A percentile compares a stretch with the other conserved stretches of the same genome.
Evolutionary conservation across 2,797 vertebrate genomes (phyloP).

Genomic region (Scomberomorus guttatus): DNA sequence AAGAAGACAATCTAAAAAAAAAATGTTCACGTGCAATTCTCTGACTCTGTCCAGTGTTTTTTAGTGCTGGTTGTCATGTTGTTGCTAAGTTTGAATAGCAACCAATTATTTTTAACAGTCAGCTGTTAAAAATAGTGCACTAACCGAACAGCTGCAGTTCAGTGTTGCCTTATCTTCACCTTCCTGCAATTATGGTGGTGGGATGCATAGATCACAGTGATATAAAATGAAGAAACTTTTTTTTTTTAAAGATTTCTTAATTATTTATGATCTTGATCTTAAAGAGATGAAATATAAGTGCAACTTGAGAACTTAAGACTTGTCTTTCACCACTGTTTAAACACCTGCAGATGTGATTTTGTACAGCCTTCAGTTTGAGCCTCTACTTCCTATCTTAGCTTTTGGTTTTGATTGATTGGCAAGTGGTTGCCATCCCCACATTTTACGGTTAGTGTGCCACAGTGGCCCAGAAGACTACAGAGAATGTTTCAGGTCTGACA

Average conservation of each 20-base stretch:
- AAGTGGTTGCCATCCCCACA: conserved; percentile 15
- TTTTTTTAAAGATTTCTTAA: neutral
- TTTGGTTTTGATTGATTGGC: conserved; percentile 13
- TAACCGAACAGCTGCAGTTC: neutral
- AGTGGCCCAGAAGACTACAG: too few relatives aligned
- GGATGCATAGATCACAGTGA: neutral
- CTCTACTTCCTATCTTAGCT: neutral
- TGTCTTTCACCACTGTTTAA: neutral
- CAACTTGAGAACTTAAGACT: too few relatives aligned
- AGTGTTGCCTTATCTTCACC: neutral
- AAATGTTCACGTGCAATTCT: conserved; percentile 35
- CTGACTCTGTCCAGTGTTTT: neutral
- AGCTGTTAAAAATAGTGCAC: too few relatives aligned
- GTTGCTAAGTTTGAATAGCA: conserved; percentile 11
- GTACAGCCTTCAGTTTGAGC: neutral
- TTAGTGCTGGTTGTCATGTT: neutral
- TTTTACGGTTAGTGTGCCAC: conserved; percentile 43
- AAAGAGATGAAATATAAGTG: neutral
- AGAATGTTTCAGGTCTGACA: neutral
- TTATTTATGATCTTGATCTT: neutral
- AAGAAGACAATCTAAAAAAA: conserved; percentile 24
- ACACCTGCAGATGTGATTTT: conserved; percentile 3
- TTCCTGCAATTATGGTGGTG: neutral
- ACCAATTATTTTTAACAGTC: neutral
- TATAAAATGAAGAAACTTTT: neutral